A percentile compares a stretch with the other conserved stretches of the same genome.
Evolutionary conservation across 2,797 vertebrate genomes (phyloP).

Genomic region (Sebastes matsubarae): DNA sequence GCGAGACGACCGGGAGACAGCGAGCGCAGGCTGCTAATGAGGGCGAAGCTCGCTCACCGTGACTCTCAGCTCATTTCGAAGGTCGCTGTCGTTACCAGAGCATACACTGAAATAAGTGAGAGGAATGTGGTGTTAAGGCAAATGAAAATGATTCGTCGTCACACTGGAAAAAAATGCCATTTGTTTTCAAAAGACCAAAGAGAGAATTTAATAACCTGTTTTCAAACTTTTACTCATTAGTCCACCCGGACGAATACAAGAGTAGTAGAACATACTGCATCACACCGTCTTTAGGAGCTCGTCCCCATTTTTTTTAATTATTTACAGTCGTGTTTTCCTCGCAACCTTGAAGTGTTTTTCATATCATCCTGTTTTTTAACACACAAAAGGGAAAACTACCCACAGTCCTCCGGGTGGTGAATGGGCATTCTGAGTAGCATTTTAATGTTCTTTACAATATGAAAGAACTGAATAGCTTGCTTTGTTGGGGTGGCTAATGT

Average conservation of each 20-base stretch:
- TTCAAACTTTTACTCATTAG: not conserved
- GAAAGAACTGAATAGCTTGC: slow-evolving; percentile 12
- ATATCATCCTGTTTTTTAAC: not conserved
- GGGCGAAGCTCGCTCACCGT: slow-evolving; percentile 10
- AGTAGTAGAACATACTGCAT: not conserved
- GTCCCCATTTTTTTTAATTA: not conserved
- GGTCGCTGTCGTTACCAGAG: slow-evolving; percentile 39
- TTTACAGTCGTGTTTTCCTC: slow-evolving; percentile 3
- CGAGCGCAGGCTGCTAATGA: slow-evolving; percentile 50
- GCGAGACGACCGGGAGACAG: slow-evolving; percentile 14
- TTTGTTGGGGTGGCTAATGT: slow-evolving; percentile 25
- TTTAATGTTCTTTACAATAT: slow-evolving; percentile 9
- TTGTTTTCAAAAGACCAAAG: not conserved
- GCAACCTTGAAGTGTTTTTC: slow-evolving; percentile 1
- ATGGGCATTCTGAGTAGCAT: not conserved
- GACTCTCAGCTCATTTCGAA: slow-evolving; percentile 9
- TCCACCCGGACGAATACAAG: not conserved
- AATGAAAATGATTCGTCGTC: slow-evolving; percentile 7
- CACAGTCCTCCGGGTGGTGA: not conserved
- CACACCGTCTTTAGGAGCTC: not conserved
- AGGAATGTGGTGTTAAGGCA: slow-evolving; percentile 3
- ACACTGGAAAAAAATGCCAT: not conserved
- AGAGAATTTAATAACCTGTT: not conserved
- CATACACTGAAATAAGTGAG: not conserved
- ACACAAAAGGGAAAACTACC: slow-evolving; percentile 12